phyloP scores from a whole-genome alignment of 2,888 invertebrate species.

The Odontomyia ornata region DNA sequence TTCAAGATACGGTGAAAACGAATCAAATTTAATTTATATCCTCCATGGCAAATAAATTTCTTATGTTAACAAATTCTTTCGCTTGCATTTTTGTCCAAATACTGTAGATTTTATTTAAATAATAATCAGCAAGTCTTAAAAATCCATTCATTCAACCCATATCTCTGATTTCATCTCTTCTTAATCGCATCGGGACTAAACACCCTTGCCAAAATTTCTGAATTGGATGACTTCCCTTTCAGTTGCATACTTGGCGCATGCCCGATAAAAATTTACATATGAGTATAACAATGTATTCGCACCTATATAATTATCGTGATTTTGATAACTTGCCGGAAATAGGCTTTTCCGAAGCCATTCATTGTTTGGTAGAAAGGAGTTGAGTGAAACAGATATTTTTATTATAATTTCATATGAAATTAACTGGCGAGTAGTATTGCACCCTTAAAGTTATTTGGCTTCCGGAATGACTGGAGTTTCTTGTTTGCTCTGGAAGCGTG shows the following conservation, averaged over 20 bases:
- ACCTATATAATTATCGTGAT: slow-evolving; percentile 8
- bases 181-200: neutral
- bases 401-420: slow-evolving; percentile 9
- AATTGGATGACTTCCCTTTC: no score
- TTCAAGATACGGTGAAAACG: no score
- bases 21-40: no score
- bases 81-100: no score
- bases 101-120: neutral
- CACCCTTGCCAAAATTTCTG: no score
- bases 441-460: neutral
- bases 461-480: slow-evolving; percentile 8
- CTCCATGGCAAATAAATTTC: no score
- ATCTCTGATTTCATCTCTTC: neutral
- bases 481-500: neutral
- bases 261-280: slow-evolving; percentile 17
- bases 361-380: neutral
- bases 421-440: neutral
- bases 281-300: neutral
- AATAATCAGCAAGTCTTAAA: neutral
- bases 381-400: slow-evolving; percentile 32
- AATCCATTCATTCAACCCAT: neutral
- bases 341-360: neutral
- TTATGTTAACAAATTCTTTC: no score
- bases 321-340: slow-evolving; percentile 10
- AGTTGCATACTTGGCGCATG: neutral